phyloP scores from a whole-genome alignment of 2,113 vertebrate species.

The Clinocottus analis region DNA sequence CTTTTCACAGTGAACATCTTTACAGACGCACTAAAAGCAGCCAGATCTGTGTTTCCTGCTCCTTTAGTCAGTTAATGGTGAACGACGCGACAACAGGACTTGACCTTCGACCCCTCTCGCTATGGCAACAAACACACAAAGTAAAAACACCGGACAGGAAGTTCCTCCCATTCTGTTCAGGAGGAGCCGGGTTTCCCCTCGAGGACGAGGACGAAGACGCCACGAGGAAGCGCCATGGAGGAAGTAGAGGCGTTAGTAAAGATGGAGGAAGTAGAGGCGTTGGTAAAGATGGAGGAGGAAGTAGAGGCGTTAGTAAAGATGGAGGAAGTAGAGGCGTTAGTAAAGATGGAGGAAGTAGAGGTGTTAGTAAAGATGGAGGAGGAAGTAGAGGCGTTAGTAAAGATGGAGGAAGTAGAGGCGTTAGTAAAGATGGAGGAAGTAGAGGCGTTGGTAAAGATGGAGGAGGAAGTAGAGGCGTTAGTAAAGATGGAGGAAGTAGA shows the following conservation, averaged over 20 bases:
- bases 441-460: no score
- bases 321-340: not conserved
- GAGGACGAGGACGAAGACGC: no score
- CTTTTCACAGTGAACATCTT: slow-evolving; percentile 5
- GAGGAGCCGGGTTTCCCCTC: no score
- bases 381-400: no score
- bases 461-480: no score
- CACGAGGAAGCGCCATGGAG: no score
- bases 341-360: not conserved
- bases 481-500: no score
- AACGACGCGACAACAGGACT: slow-evolving; percentile 37
- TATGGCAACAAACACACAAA: slow-evolving; percentile 57
- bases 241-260: no score
- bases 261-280: no score
- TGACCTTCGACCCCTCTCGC: slow-evolving; percentile 54
- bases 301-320: no score
- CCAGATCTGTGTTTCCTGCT: not conserved
- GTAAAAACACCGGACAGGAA: slow-evolving; percentile 53
- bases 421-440: no score
- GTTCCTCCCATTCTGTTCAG: slow-evolving; percentile 33
- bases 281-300: not conserved
- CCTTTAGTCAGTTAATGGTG: slow-evolving; percentile 32
- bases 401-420: not conserved
- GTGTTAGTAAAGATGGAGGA: not conserved
- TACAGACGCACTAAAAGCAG: no score